These are phyloP conservation scores for Odontomyia ornata DNA, from an alignment of 2,888 invertebrate species.

Conservation along the genomic window DNA sequence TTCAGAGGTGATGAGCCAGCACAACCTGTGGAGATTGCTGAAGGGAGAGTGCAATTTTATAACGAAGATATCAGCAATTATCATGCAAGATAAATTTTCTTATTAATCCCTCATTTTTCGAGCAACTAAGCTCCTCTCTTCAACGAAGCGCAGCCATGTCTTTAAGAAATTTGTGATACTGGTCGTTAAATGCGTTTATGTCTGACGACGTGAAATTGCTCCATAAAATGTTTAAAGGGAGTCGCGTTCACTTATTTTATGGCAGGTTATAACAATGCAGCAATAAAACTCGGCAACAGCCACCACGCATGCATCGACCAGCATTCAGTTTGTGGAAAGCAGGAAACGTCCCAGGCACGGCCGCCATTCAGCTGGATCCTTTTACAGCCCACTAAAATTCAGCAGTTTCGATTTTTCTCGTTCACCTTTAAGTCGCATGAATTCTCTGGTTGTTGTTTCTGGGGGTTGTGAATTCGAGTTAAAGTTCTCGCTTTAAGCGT, in stretches of 20 bases:
- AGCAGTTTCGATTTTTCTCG: neutral
- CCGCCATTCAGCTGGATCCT: neutral
- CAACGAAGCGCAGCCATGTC: neutral
- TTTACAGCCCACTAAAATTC: slow-evolving; percentile 21
- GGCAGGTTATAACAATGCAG: neutral
- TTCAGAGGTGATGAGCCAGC: too few relatives aligned
- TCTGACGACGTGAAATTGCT: neutral
- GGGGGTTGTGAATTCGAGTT: slow-evolving; percentile 16
- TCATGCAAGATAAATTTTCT: too few relatives aligned
- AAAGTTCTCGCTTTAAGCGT: slow-evolving; percentile 7
- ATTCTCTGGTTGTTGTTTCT: neutral
- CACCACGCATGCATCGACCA: neutral
- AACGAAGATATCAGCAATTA: too few relatives aligned
- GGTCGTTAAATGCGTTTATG: slow-evolving; percentile 4
- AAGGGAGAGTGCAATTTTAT: too few relatives aligned
- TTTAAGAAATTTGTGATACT: neutral
- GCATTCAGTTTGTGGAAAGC: neutral
- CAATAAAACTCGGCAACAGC: slow-evolving; percentile 1
- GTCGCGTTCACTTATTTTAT: neutral
- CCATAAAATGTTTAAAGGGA: slow-evolving; percentile 24
- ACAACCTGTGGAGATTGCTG: too few relatives aligned
- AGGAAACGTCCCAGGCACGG: neutral
- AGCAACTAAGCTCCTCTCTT: too few relatives aligned
- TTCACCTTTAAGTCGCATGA: slow-evolving; percentile 17
- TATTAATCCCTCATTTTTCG: too few relatives aligned